Evolutionary conservation across 2,888 invertebrate genomes (phyloP), one percentile per base, ranked within the genome.

Genomic region (Nycteola revayana): DNA sequence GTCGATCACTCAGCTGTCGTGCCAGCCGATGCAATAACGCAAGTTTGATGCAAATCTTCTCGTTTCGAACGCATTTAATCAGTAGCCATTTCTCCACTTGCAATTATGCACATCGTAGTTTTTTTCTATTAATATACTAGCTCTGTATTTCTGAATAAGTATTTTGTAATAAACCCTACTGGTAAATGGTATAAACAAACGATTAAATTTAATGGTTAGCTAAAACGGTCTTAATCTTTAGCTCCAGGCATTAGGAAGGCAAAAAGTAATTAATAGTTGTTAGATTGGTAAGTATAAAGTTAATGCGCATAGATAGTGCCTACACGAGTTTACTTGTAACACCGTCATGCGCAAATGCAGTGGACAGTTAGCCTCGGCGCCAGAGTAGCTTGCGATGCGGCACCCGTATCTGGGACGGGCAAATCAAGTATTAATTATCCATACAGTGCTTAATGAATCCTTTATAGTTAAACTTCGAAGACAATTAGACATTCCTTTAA

Each of bases 291-390:
- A 3, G 14, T 18, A 60, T 51, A 28, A 46, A 42, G 25, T 42
- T 35, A 51, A 55, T 51, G 45, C 34, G 23, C 38, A 42, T 56
- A 51, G 41, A 55, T 43, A 40, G 38, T 45, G 43, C 25, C 37
- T 50, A 47, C 36, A 33, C 48, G 42, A 45, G 43, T 56, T 56
- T 49, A 50, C 64, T 59, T 65, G 64, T 60, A 68, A 63, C 59
- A 63, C 42, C 46, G 49, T 47, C 57, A 69, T 76, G 70, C 68
- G 61, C 75, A 75, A 83, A 82, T 74, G 74, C 73, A 69, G 60
- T 66, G 74, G 72, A 88, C 87, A 88, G 88, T 88, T 87, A 87
- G 74, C 56, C 50, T 42, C 64, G 88, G 88, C 88, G 87, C 87
- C 88, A 70, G 44, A 56, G 68, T 63, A 71, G 70, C 67, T 86